Evolutionary conservation across 2,888 invertebrate species (phyloP).

Genomic region (Argyresthia albistria): DNA sequence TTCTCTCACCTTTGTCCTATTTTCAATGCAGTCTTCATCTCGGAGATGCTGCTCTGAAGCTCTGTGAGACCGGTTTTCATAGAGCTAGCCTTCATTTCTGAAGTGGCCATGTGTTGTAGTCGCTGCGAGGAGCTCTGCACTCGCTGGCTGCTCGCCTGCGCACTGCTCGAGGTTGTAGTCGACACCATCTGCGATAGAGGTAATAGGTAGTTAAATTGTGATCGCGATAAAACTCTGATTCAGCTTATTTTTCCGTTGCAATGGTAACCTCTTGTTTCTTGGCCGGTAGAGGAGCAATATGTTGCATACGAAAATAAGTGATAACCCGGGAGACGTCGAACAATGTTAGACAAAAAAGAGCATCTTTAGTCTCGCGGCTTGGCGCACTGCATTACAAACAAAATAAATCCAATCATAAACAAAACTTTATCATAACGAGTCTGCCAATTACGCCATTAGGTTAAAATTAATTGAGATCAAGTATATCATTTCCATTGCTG

Average conservation of each 20-base stretch:
- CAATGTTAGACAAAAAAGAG: constrained; percentile 53
- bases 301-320: constrained; percentile 13
- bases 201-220: constrained; percentile 6
- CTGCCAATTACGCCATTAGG: neutral
- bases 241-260: neutral
- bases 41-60: constrained; percentile 87
- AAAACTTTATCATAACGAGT: neutral
- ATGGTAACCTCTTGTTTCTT: neutral
- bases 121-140: constrained; percentile 73
- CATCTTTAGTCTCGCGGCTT: constrained; percentile 58
- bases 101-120: constrained; percentile 67
- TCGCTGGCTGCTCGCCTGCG: constrained; percentile 70
- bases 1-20: constrained; percentile 50
- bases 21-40: constrained; percentile 80
- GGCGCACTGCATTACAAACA: constrained; percentile 33
- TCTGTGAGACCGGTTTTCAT: constrained; percentile 86
- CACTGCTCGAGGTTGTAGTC: constrained; percentile 74
- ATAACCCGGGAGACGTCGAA: constrained; percentile 24
- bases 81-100: constrained; percentile 86
- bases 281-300: neutral
- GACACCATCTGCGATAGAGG: constrained; percentile 54
- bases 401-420: neutral
- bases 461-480: neutral
- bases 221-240: neutral
- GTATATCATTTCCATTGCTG: neutral